Evolutionary conservation across 2,797 vertebrate genomes (phyloP).

Genomic region (Diplodus sargus): DNA sequence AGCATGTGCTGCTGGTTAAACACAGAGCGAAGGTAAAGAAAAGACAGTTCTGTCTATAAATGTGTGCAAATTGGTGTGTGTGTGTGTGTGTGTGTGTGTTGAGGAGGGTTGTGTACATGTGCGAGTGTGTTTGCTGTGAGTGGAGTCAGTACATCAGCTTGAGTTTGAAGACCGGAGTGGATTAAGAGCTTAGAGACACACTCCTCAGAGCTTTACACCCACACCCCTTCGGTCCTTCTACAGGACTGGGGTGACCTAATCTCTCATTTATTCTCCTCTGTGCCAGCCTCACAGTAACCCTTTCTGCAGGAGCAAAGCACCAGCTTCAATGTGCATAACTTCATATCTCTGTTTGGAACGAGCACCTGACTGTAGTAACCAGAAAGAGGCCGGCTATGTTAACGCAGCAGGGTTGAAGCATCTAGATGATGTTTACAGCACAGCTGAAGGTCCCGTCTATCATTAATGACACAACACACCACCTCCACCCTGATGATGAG

Average conservation of each 20-base stretch:
- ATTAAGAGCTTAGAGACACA: conserved; percentile 75
- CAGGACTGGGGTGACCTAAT: conserved; percentile 60
- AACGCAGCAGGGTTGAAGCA: too few species aligned
- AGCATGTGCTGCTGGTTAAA: conserved; percentile 70
- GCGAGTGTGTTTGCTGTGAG: conserved; percentile 15
- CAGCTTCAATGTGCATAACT: neutral
- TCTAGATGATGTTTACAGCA: too few species aligned
- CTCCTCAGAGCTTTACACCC: conserved; percentile 64
- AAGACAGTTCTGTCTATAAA: conserved; percentile 29
- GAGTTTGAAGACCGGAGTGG: conserved; percentile 61
- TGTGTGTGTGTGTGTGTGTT: neutral
- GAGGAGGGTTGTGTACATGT: neutral
- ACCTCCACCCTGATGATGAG: too few species aligned
- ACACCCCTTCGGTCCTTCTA: conserved; percentile 47
- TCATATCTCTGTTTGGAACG: too few species aligned
- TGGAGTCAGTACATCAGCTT: conserved; percentile 50
- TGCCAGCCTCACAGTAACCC: conserved; percentile 35
- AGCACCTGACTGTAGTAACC: too few species aligned
- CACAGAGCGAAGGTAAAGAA: conserved; percentile 28
- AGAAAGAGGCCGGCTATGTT: too few species aligned
- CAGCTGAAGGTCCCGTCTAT: too few species aligned
- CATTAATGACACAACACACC: too few species aligned
- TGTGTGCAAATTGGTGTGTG: conserved; percentile 1
- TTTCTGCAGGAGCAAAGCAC: conserved; percentile 20
- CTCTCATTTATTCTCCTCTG: conserved; percentile 56